Evolutionary conservation across 37 sponge, comb jelly and placozoan genomes (phyloP).

Genomic region (Chondrilla cf. caribensis): DNA sequence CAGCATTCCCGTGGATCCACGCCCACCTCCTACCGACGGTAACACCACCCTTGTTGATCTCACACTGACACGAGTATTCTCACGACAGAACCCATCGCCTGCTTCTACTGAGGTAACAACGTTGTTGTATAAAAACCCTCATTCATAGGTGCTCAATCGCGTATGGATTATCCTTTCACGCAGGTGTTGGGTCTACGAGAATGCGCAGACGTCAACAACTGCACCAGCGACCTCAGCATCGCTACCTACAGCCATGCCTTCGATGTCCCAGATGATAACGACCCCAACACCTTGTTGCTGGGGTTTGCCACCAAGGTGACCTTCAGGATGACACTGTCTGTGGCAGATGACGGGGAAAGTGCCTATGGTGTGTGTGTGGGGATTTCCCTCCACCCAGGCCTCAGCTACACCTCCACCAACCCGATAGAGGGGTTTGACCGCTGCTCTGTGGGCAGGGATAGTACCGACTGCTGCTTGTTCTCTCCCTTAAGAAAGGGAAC

Average conservation of each 20-base stretch:
- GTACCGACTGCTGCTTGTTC: background rate
- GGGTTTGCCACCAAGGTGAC: background rate
- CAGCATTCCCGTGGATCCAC: background rate
- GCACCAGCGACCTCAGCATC: background rate
- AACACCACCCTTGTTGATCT: background rate
- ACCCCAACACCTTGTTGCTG: background rate
- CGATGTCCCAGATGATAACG: background rate
- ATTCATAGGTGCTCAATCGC: too few relatives aligned
- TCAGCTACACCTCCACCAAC: background rate
- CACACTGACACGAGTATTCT: background rate
- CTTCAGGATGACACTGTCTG: background rate
- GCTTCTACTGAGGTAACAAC: background rate
- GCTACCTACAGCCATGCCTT: background rate
- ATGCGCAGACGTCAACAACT: background rate
- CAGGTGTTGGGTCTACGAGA: background rate
- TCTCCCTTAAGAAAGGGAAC: background rate
- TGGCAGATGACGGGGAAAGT: background rate
- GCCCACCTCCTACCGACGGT: slow-evolving; percentile 1
- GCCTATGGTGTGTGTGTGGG: slow-evolving; percentile 10
- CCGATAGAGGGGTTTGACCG: background rate
- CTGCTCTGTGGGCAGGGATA: background rate
- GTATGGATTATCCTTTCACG: background rate
- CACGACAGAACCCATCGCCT: background rate
- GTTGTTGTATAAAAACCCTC: too few relatives aligned
- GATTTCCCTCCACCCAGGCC: background rate